Evolutionary conservation across 2,888 invertebrate species (phyloP), one percentile per base, ranked within the genome.

Genomic region (Nesidiocoris tenuis): DNA sequence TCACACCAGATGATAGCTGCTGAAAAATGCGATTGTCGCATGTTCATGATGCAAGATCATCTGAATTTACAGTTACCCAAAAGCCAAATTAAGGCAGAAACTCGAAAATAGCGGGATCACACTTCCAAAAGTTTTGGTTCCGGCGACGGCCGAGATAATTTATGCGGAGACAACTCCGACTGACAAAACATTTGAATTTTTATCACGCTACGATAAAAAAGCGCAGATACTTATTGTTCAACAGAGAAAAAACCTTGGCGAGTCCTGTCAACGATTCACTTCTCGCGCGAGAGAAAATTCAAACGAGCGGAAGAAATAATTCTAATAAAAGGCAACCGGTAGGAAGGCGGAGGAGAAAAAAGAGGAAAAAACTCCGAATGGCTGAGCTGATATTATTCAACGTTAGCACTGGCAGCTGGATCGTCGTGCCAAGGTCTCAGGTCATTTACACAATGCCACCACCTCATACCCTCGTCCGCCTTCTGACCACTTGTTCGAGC

Each of bases 351-450:
- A 39, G 12, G 39, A 39, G n/a, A n/a, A n/a, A 54, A 54, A 16
- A 54, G 54, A 39, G 39, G 12, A 39, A 39, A 39, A 39, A 39
- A 39, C 39, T 12, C 39, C 5, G 12, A 39, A 12, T 39, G 39
- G 39, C 12, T 39, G 39, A 19, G 66, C 54, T 1, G 66, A 18
- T 18, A 55, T 39, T 54, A 54, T 66, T 66, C 66, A 55, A 66
- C 66, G 55, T 17, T 21, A 54, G 55, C 25, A n/a, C 5, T n/a
- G 59, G 66, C 66, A 66, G 55, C 66, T 66, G 66, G 55, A 66
- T 66, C 54, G 22, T 54, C 39, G 18, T 66, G 66, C 66, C 66
- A 66, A 66, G 66, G 66, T 55, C 66, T 66, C 66, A 66, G 66
- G 54, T 66, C 66, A 66, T 66, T 66, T 66, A 66, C 66, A 66